phyloP scores from a whole-genome alignment of 2,888 invertebrate species.

The Nomada flava region DNA sequence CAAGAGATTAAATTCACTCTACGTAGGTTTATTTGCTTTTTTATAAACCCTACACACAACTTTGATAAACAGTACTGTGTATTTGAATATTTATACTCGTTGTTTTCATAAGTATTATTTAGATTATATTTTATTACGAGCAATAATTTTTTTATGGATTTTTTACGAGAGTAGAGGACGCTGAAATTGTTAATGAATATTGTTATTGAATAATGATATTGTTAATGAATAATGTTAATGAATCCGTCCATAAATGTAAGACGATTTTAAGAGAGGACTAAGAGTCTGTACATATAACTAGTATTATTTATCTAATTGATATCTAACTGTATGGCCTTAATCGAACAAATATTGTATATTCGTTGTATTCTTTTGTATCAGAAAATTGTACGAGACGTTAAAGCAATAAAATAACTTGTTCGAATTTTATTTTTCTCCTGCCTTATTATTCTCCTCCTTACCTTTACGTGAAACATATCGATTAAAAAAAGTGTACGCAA shows the following conservation, averaged over 20 bases:
- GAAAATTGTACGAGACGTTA: slow-evolving; percentile 46
- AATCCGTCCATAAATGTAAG: slow-evolving; percentile 74
- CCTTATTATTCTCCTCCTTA: too few relatives aligned
- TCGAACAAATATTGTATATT: slow-evolving; percentile 52
- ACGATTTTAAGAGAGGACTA: slow-evolving; percentile 53
- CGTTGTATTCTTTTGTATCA: slow-evolving; percentile 44
- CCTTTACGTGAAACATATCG: background rate
- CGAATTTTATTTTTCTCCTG: background rate
- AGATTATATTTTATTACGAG: slow-evolving; percentile 8
- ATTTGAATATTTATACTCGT: slow-evolving; percentile 50
- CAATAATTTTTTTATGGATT: background rate
- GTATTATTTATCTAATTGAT: slow-evolving; percentile 47
- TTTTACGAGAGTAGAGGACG: background rate
- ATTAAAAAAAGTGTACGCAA: too few relatives aligned
- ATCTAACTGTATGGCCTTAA: slow-evolving; percentile 43
- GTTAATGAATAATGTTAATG: slow-evolving; percentile 2
- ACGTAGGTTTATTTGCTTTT: slow-evolving; percentile 23
- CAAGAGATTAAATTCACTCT: slow-evolving; percentile 13
- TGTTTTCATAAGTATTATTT: slow-evolving; percentile 43
- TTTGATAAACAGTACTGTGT: slow-evolving; percentile 19
- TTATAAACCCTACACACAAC: slow-evolving; percentile 6
- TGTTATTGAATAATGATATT: too few relatives aligned
- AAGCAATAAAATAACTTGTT: slow-evolving; percentile 56
- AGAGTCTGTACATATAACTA: slow-evolving; percentile 72
- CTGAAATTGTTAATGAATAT: slow-evolving; percentile 20